These are phyloP conservation scores for Miniopterus natalensis DNA, from an alignment of 2,113 vertebrate species.

Conservation along the genomic window DNA sequence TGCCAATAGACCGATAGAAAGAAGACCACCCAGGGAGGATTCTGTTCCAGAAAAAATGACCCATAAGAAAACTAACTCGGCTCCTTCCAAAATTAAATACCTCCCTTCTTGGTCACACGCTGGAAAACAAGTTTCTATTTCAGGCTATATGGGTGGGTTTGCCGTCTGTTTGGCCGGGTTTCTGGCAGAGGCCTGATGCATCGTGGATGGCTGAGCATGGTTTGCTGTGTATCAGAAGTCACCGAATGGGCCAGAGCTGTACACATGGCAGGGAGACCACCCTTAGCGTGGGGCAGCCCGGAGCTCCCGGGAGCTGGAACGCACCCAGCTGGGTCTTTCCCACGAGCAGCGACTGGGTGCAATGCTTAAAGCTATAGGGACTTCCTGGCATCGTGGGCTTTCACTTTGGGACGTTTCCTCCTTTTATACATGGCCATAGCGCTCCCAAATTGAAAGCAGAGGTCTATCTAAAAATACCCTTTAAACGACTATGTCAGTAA, in stretches of 20 bases:
- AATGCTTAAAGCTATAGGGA: neutral
- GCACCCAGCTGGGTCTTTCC: neutral
- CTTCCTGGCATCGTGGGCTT: neutral
- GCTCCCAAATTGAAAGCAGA: neutral
- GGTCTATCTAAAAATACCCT: neutral
- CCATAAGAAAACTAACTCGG: neutral
- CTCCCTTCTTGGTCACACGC: neutral
- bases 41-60: neutral
- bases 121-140: conserved; percentile 31
- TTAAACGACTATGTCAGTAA: too few relatives aligned
- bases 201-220: neutral
- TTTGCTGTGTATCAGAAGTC: neutral
- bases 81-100: neutral
- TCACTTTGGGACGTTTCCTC: neutral
- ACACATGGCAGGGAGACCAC: neutral
- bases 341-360: fast-evolving
- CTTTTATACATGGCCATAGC: neutral
- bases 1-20: neutral
- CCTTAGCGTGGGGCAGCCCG: neutral
- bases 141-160: neutral
- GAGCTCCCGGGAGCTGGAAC: neutral
- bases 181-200: neutral
- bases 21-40: neutral
- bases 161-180: neutral
- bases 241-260: fast-evolving